Base-by-base conservation (phyloP, 2,888 invertebrate species). In the Blastobasis lacticolella region DNA sequence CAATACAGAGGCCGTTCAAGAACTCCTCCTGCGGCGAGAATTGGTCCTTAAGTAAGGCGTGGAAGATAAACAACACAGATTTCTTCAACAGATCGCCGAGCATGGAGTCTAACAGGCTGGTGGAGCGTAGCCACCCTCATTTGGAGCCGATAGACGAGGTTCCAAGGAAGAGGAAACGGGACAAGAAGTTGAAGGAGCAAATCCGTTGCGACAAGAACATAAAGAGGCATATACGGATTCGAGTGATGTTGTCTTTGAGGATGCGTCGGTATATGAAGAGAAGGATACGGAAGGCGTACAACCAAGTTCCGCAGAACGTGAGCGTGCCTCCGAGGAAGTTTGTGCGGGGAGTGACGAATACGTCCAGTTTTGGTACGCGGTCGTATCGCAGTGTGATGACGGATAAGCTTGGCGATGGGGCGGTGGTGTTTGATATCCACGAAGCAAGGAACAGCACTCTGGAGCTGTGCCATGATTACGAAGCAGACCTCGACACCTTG, bases 211-310 rank as follows among this genome's bases (percentile, higher is more conserved):
- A 91, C 60, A 89, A 90, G 56, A 90, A 90, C 63, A 90, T 91
- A 1, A 91, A 91, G 50, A 80, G 91, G 37, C 91, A 92, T 66
- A 90, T 93, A 37, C 85, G 91, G 52, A 90, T 93, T 23, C 83
- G 93, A 10, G 90, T 93, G 48, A 92, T 93, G 90, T 78, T 93
- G 62, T 92, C 92, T 8, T 75, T 93, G 55, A 84, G 93, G 54
- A 88, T 93, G 81, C 88, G 91, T 37, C 75, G 88, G 51, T 88
- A 90, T 52, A 85, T 88, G 68, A 90, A 87, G 57, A 67, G 81
- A 53, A 66, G 78, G 49, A 51, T 81, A 51, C 66, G 72, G 54
- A 83, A 78, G 50, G 5, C 75, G 4, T 66, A 68, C 5, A 9
- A 73, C 23, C 66, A 61, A 46, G 52, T 64, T 0, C 61, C 71